phyloP scores from a whole-genome alignment of 1,140 invertebrate species.

The Drosophila paulistorum region DNA sequence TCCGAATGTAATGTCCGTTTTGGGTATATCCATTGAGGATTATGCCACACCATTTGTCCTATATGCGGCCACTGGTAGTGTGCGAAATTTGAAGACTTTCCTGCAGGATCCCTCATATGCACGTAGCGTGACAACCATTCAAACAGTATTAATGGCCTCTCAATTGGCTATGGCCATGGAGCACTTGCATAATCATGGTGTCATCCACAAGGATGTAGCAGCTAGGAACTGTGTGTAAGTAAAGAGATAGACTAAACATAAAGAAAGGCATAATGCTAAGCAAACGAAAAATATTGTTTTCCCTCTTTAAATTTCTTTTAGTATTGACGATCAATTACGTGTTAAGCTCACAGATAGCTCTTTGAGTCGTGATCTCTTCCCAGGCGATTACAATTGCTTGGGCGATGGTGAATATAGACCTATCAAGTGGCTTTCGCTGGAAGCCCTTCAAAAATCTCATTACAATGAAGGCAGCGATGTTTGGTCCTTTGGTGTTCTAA shows the following conservation, averaged over 20 bases:
- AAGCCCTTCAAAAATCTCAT: slow-evolving; percentile 91
- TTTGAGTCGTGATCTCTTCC: slow-evolving; percentile 95
- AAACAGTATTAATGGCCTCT: slow-evolving; percentile 96
- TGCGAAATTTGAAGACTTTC: slow-evolving; percentile 95
- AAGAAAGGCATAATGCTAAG: neutral
- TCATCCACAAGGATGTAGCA: slow-evolving; percentile 96
- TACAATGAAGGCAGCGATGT: slow-evolving; percentile 95
- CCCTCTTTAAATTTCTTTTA: slow-evolving; percentile 22
- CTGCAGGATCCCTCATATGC: slow-evolving; percentile 84
- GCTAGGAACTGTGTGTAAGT: slow-evolving; percentile 93
- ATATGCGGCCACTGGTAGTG: slow-evolving; percentile 91
- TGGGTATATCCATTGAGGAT: slow-evolving; percentile 95
- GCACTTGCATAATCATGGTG: slow-evolving; percentile 95
- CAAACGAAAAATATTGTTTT: neutral
- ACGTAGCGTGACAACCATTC: slow-evolving; percentile 93
- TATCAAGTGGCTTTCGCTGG: slow-evolving; percentile 97
- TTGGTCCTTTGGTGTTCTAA: slow-evolving; percentile 96
- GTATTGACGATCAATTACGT: slow-evolving; percentile 92
- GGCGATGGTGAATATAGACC: slow-evolving; percentile 98
- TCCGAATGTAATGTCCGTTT: slow-evolving; percentile 91
- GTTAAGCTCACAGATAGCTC: slow-evolving; percentile 97
- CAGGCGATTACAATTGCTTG: slow-evolving; percentile 96
- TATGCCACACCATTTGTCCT: slow-evolving; percentile 93
- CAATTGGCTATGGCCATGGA: slow-evolving; percentile 91
- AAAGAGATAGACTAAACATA: neutral